Base-by-base conservation (phyloP, 2,888 invertebrate species). In the Orthosia incerta region DNA sequence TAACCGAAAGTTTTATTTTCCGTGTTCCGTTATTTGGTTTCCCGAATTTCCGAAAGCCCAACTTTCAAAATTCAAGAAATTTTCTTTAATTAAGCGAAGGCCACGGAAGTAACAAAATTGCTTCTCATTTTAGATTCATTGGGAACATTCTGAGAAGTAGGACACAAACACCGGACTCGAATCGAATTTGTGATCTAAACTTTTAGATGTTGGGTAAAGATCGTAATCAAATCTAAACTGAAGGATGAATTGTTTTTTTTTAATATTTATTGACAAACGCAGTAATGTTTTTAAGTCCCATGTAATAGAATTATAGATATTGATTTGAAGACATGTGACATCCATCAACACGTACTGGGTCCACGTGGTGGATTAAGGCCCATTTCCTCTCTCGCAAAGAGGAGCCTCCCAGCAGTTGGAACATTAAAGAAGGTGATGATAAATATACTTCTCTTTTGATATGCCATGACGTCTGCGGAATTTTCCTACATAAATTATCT, bases 1-100 rank as follows among this genome's bases (percentile, higher is more conserved):
- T 18, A 18, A 18, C 1, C 13, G 20, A 62, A 67, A 26, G 26
- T 57, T 50, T 61, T 55, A 48, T 48, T 53, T 48, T 16, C n/a
- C 23, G 18, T 18, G 2, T 56, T 59, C 51, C n/a, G 51, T 53
- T 61, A 53, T 71, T 65, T 56, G n/a, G 20, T 53, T 66, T 51
- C 12, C 39, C 16, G 18, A 51, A 63, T 50, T 75, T 15, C 39
- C 13, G 12, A 45, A n/a, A 15, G 15, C 39, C 20, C 20, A 9
- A 39, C 13, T 45, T 59, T 59, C 15, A 45, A 13, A 5, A 46
- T 45, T 59, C 18, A 26, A 69, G 63, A 74, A 62, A 23, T 63
- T 80, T 20, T 45, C 12, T 55, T 61, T 13, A 76, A 82, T 77
- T 53, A 57, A 65, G 23, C 12, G 50, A 51, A 68, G 26, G 65